Percentiles rank a stretch among this genome's conserved stretches.
phyloP scores from a whole-genome alignment of 2,888 invertebrate species.

The Oconnorella tubifera region DNA sequence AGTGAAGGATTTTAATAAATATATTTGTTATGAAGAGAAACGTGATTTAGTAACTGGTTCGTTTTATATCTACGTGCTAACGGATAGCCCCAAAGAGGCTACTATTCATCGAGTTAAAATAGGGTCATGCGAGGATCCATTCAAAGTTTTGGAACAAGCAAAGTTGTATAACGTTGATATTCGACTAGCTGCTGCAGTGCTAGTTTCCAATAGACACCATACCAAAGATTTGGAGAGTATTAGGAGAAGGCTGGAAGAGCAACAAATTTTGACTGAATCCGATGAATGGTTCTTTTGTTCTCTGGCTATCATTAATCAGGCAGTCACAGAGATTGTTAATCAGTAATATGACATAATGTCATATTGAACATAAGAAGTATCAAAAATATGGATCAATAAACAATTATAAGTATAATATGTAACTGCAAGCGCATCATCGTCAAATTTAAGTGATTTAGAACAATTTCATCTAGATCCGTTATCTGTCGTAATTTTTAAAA shows the following conservation, averaged over 20 bases:
- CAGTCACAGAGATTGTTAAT: not conserved
- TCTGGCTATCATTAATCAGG: not conserved
- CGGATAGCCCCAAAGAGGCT: not conserved
- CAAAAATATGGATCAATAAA: no score
- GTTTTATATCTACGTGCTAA: not conserved
- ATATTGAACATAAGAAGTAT: no score
- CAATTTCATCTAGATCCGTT: no score
- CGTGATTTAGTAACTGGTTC: no score
- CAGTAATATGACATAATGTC: no score
- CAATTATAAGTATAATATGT: no score
- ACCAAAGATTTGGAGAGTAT: not conserved
- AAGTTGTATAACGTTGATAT: not conserved
- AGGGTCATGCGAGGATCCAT: not conserved
- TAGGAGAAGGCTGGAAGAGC: not conserved
- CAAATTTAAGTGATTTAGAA: no score
- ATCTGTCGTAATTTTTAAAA: no score
- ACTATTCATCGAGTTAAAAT: not conserved
- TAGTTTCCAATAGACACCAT: not conserved
- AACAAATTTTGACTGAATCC: not conserved
- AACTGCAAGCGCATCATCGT: no score
- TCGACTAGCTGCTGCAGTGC: not conserved
- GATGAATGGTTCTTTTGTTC: not conserved
- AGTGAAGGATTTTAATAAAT: no score
- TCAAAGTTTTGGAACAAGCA: not conserved
- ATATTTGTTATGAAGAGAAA: no score